These are phyloP conservation scores for Aplysina aerophoba DNA, from an alignment of 37 sponge, comb jelly and placozoan species.

Conservation along the genomic window DNA sequence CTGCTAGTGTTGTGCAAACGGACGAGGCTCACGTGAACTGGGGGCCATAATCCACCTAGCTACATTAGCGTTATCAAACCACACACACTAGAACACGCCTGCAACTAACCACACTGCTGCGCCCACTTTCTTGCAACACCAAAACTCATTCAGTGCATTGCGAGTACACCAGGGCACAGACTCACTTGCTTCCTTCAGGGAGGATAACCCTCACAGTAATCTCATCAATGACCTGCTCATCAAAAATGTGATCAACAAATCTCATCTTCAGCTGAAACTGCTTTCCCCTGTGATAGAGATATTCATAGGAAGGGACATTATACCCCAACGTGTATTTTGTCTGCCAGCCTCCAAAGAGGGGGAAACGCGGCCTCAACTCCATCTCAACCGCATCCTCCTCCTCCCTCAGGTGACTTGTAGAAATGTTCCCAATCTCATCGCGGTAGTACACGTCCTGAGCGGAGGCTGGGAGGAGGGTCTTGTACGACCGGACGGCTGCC, in stretches of 20 bases:
- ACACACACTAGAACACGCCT: too few relatives aligned
- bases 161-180: background rate
- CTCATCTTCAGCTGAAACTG: constrained; percentile 83
- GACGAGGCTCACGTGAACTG: too few relatives aligned
- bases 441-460: constrained; percentile 93
- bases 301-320: constrained; percentile 93
- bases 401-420: constrained; percentile 84
- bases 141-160: background rate
- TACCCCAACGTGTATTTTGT: constrained; percentile 93
- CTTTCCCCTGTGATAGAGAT: constrained; percentile 75
- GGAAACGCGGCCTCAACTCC: constrained; percentile 90
- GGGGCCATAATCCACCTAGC: too few relatives aligned
- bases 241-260: constrained; percentile 88
- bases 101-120: too few relatives aligned
- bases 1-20: too few relatives aligned
- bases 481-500: constrained; percentile 77
- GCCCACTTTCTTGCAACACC: too few relatives aligned
- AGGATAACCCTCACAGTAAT: constrained; percentile 73
- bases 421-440: constrained; percentile 98
- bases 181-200: constrained; percentile 92
- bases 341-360: constrained; percentile 98
- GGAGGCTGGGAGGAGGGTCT: constrained; percentile 90
- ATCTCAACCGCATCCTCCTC: constrained; percentile 86
- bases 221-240: constrained; percentile 81
- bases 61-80: too few relatives aligned